phyloP scores from a whole-genome alignment of 2,113 vertebrate genomes.

The Orthonyx spaldingii region DNA sequence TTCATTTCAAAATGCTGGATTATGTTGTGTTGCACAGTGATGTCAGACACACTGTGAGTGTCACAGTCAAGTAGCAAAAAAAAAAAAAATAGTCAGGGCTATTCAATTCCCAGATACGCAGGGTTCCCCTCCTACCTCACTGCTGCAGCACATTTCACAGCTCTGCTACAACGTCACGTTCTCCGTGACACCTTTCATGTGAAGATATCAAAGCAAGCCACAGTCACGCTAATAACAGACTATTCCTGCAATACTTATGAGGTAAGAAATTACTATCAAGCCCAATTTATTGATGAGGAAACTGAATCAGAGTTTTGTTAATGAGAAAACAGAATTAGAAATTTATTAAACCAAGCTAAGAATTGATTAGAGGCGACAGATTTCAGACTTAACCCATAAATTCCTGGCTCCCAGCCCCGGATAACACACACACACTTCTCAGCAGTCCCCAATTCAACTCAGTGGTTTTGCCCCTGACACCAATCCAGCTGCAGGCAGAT shows the following conservation, averaged over 20 bases:
- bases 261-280: background rate
- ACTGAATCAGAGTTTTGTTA: background rate
- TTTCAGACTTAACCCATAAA: background rate
- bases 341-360: background rate
- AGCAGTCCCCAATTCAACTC: background rate
- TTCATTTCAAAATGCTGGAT: background rate
- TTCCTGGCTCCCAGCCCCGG: background rate
- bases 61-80: background rate
- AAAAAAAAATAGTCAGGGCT: background rate
- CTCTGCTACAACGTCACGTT: background rate
- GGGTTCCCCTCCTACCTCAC: background rate
- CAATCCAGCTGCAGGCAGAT: background rate
- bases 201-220: background rate
- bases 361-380: background rate
- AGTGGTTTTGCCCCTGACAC: background rate
- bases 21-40: background rate
- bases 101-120: background rate
- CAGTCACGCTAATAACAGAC: background rate
- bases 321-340: background rate
- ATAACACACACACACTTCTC: background rate
- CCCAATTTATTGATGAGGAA: background rate
- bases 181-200: background rate
- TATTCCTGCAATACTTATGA: background rate
- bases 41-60: background rate
- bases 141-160: background rate